phyloP scores from a whole-genome alignment of 2,113 vertebrate genomes.

The Neogobius melanostomus region DNA sequence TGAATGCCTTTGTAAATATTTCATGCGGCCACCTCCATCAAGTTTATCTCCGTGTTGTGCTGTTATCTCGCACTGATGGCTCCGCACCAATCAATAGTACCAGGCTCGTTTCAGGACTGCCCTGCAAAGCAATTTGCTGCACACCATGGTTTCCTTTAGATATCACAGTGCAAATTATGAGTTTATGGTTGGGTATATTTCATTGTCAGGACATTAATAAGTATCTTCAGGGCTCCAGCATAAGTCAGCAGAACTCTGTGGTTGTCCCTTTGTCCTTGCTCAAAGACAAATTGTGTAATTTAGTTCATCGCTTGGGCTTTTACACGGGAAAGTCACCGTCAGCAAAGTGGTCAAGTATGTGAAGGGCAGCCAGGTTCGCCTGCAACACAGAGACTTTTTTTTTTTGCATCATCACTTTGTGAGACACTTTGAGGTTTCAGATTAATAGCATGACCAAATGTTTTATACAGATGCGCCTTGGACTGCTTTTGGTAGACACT shows the following conservation, averaged over 20 bases:
- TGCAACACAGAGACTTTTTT: background rate
- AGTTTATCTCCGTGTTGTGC: background rate
- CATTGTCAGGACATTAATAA: slow-evolving; percentile 27
- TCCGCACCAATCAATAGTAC: slow-evolving; percentile 25
- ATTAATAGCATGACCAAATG: too few relatives aligned
- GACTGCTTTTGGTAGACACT: too few relatives aligned
- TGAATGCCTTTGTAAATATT: background rate
- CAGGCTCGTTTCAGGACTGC: slow-evolving; percentile 13
- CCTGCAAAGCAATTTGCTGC: slow-evolving; percentile 10
- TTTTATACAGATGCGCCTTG: too few relatives aligned
- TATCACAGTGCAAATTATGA: background rate
- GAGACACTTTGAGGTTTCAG: too few relatives aligned
- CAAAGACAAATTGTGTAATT: slow-evolving; percentile 38
- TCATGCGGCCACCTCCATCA: slow-evolving; percentile 22
- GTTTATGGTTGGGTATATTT: slow-evolving; percentile 3
- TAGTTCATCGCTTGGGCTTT: slow-evolving; percentile 17
- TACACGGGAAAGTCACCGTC: slow-evolving; percentile 23
- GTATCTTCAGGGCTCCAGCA: slow-evolving; percentile 20
- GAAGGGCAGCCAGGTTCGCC: slow-evolving; percentile 32
- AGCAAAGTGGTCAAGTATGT: slow-evolving; percentile 35
- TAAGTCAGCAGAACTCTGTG: slow-evolving; percentile 31
- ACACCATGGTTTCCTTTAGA: background rate
- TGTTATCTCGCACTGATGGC: slow-evolving; percentile 30
- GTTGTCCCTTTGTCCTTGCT: slow-evolving; percentile 12
- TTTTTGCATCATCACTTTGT: background rate